Base-by-base conservation (phyloP, 2,113 vertebrate genomes). In the Sarotherodon lohbergeri region DNA sequence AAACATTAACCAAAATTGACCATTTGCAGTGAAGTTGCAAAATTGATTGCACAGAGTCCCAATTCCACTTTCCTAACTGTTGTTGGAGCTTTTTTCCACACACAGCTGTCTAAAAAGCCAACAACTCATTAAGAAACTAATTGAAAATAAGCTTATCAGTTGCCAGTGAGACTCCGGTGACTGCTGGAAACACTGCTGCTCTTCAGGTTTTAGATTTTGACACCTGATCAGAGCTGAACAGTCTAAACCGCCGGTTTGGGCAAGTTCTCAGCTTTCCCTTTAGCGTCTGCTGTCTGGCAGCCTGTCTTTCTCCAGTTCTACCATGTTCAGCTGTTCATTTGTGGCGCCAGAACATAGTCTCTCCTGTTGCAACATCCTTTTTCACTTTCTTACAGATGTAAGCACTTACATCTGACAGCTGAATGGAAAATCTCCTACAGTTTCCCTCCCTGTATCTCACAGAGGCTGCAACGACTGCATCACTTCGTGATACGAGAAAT, bases 201-300 rank as follows among this genome's bases (percentile, higher is more conserved):
- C 16, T 13, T 82, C 16, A 43, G 17, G 41, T 89, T 57, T 89
- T 57, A 82, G 48, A 82, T 87, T 63, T 68, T 76, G 29, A 88
- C 39, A 84, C 85, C 59, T 34, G 36, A 89, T 90, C 87, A 73
- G 16, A 66, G 61, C 83, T 82, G 82, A 89, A 83, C 73, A 68
- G 80, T 90, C 83, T 87, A 50, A 73, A 85, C 48, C 4, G 1
- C 59, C 54, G 32, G n/a, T 82, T 83, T 83, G 43, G 43, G 57
- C 22, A 80, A 81, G 39, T 80, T 68, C 80, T 88, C 48, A 63
- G 5, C 50, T 90, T 86, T 63, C 78, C 50, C 36, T 73, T 14
- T 57, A 24, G 73, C 29, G 13, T 80, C 22, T 36, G 19, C 59
- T 85, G 61, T 71, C 79, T 81, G 87, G 34, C 82, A 82, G 81